These are phyloP conservation scores for Colletes latitarsis DNA, from an alignment of 1,140 invertebrate species.

Conservation along the genomic window DNA sequence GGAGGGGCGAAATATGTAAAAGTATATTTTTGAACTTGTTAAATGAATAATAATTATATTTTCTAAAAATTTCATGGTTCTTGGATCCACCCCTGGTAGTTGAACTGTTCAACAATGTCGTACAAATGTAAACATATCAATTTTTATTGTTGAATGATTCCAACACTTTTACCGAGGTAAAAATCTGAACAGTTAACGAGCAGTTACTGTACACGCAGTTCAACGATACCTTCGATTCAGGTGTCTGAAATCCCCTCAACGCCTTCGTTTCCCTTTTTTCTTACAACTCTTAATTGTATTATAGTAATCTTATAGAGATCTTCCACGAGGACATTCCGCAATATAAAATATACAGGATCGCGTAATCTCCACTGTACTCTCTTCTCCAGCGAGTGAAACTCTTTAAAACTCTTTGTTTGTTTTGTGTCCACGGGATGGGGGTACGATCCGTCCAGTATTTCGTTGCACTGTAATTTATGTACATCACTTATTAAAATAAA, in stretches of 20 bases:
- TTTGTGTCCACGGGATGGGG: slow-evolving; percentile 52
- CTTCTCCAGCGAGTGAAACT: slow-evolving; percentile 26
- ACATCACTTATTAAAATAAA: slow-evolving; percentile 74
- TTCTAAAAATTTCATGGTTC: too few species aligned
- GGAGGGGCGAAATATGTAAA: too few species aligned
- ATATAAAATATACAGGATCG: slow-evolving; percentile 21
- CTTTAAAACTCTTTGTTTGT: slow-evolving; percentile 30
- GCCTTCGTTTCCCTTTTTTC: not conserved
- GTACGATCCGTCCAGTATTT: slow-evolving; percentile 70
- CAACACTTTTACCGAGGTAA: too few species aligned
- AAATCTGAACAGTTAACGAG: too few species aligned
- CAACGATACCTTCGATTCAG: too few species aligned
- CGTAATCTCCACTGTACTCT: slow-evolving; percentile 16
- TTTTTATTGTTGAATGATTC: too few species aligned
- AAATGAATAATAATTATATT: too few species aligned
- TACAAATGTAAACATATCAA: too few species aligned
- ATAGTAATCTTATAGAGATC: slow-evolving; percentile 5
- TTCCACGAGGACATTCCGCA: slow-evolving; percentile 8
- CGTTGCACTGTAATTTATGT: slow-evolving; percentile 74
- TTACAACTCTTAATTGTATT: not conserved
- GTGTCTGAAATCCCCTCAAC: not conserved
- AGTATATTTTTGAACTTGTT: too few species aligned
- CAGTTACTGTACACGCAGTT: too few species aligned
- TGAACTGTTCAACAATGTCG: too few species aligned
- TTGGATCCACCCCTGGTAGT: too few species aligned